Evolutionary conservation across 1,140 invertebrate genomes (phyloP).

Genomic region (Caenorhabditis inopinata): DNA sequence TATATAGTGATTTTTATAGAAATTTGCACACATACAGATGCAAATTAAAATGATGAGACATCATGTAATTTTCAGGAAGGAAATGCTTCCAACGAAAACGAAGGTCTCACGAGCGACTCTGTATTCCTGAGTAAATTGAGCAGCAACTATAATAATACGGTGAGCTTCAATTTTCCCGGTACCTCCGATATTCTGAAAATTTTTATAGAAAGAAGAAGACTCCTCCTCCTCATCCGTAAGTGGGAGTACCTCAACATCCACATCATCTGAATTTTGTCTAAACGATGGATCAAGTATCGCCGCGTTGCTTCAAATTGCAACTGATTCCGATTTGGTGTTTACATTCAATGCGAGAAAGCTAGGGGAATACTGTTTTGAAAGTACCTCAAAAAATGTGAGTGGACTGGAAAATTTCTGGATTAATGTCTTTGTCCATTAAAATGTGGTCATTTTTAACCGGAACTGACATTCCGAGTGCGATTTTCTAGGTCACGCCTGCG

Average conservation of each 20-base stretch:
- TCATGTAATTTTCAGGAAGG: conserved; percentile 10
- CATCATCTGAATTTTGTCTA: conserved; percentile 26
- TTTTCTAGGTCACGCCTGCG: too few species aligned
- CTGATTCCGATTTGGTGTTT: conserved; percentile 39
- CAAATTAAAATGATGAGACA: not conserved
- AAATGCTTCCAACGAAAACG: conserved; percentile 4
- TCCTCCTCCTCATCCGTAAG: conserved; percentile 25
- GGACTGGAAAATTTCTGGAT: too few species aligned
- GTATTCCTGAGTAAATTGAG: conserved; percentile 38
- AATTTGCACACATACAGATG: not conserved
- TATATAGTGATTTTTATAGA: too few species aligned
- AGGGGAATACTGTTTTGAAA: conserved; percentile 42
- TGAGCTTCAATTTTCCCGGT: not conserved
- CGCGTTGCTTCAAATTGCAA: conserved; percentile 35
- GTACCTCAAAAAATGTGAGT: conserved; percentile 16
- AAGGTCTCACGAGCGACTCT: conserved; percentile 12
- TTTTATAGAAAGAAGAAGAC: conserved; percentile 39
- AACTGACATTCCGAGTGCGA: too few species aligned
- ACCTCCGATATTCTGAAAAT: not conserved
- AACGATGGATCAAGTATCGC: conserved; percentile 28
- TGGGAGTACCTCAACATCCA: conserved; percentile 11
- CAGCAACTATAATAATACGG: not conserved
- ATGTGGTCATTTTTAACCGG: too few species aligned
- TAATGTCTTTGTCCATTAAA: too few species aligned
- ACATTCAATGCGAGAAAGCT: conserved; percentile 42